A percentile compares a stretch with the other conserved stretches of the same genome.
Evolutionary conservation across 2,113 vertebrate genomes (phyloP).

Genomic region (Semicossyphus pulcher): DNA sequence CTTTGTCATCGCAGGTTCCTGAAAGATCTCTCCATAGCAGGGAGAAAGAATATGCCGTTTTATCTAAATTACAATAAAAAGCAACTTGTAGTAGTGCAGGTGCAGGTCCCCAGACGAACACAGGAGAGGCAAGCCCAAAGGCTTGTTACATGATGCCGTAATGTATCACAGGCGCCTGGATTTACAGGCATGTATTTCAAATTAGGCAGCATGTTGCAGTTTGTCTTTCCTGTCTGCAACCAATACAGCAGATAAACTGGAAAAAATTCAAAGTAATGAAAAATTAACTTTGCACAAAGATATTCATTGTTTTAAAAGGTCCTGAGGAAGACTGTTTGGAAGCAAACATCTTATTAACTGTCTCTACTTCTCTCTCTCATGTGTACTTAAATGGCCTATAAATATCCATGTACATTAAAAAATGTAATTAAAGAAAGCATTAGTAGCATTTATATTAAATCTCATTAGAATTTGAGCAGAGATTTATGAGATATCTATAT

Average conservation of each 20-base stretch:
- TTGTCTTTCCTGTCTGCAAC: neutral
- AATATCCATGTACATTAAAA: no score
- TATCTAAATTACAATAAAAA: constrained; percentile 62
- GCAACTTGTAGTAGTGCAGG: constrained; percentile 51
- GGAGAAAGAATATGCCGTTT: constrained; percentile 52
- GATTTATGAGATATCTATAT: no score
- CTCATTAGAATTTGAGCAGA: no score
- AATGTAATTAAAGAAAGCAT: no score
- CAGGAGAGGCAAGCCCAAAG: constrained; percentile 42
- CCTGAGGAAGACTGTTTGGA: neutral
- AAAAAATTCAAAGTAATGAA: neutral
- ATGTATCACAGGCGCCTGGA: constrained; percentile 29
- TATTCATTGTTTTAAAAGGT: constrained; percentile 1
- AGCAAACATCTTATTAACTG: no score
- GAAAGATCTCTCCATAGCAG: constrained; percentile 40
- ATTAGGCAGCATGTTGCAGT: neutral
- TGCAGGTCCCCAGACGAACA: constrained; percentile 46
- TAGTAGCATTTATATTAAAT: no score
- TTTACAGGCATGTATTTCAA: constrained; percentile 18
- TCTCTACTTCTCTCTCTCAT: no score
- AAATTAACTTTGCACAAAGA: no score
- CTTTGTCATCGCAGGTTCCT: constrained; percentile 52
- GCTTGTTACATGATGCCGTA: constrained; percentile 38
- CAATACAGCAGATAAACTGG: neutral
- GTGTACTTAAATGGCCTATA: no score